phyloP scores from a whole-genome alignment of 2,888 invertebrate species.

The Tubulanus polymorphus region DNA sequence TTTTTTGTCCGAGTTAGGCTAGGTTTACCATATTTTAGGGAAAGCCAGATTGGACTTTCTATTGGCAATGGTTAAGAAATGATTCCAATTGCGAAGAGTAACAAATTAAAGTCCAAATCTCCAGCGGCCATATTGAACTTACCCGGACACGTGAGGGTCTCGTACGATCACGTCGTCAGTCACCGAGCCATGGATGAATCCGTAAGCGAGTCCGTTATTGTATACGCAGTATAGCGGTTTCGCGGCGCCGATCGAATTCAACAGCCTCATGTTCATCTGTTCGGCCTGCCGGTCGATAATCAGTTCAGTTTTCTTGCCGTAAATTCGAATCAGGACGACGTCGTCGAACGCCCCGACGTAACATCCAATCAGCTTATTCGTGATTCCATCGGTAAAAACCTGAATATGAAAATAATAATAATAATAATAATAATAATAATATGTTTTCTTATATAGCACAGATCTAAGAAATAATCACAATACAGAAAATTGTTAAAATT shows the following conservation, averaged over 20 bases:
- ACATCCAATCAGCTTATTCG: slow-evolving; percentile 85
- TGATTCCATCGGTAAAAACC: slow-evolving; percentile 91
- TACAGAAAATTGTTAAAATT: no score
- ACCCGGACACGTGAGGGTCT: slow-evolving; percentile 29
- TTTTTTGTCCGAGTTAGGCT: no score
- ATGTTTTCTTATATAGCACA: no score
- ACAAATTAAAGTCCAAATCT: no score
- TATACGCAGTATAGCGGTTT: slow-evolving; percentile 86
- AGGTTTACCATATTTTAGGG: no score
- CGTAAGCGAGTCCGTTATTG: slow-evolving; percentile 88
- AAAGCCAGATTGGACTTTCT: no score
- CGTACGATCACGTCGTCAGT: slow-evolving; percentile 45
- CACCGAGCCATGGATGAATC: slow-evolving; percentile 67
- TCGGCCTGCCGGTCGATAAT: slow-evolving; percentile 85
- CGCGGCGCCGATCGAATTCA: slow-evolving; percentile 67
- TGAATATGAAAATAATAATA: slow-evolving; percentile 51
- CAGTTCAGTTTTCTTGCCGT: slow-evolving; percentile 88
- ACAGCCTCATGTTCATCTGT: slow-evolving; percentile 51
- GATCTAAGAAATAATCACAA: no score
- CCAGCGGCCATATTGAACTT: no score
- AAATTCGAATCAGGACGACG: slow-evolving; percentile 80
- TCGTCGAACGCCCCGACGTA: slow-evolving; percentile 58
- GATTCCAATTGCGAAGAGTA: no score
- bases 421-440: no score
- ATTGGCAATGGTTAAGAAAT: no score